These are phyloP conservation scores for Xiphophorus maculatus DNA, from an alignment of 2,113 vertebrate genomes.

Conservation along the genomic window DNA sequence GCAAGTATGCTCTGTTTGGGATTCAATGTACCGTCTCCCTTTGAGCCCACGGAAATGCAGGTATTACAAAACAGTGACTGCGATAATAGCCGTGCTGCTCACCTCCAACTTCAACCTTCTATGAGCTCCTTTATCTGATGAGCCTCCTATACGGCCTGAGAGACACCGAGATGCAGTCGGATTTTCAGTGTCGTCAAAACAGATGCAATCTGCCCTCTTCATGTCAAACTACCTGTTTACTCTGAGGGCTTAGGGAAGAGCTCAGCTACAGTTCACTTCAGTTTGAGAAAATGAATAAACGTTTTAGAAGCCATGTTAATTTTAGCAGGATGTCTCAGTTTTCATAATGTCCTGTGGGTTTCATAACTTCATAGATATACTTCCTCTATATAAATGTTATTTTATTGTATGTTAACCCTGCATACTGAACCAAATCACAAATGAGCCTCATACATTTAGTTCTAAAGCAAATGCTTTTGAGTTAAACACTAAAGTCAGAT, in stretches of 20 bases:
- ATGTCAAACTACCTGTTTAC: slow-evolving; percentile 80
- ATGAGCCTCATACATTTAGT: background rate
- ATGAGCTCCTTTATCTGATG: slow-evolving; percentile 73
- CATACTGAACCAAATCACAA: too few relatives aligned
- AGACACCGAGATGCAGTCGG: slow-evolving; percentile 70
- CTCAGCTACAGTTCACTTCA: slow-evolving; percentile 35
- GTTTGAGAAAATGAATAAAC: slow-evolving; percentile 30
- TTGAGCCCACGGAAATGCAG: slow-evolving; percentile 58
- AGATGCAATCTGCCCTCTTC: slow-evolving; percentile 76
- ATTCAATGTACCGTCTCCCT: slow-evolving; percentile 64
- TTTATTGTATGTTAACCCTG: too few relatives aligned
- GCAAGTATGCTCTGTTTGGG: slow-evolving; percentile 53
- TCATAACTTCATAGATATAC: too few relatives aligned
- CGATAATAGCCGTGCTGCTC: slow-evolving; percentile 53
- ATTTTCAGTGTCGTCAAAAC: slow-evolving; percentile 76
- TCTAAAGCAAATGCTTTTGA: background rate
- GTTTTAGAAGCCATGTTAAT: background rate
- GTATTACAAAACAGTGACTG: slow-evolving; percentile 52
- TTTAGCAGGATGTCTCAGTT: background rate
- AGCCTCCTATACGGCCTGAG: slow-evolving; percentile 44
- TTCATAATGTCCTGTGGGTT: too few relatives aligned
- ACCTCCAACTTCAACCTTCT: slow-evolving; percentile 66
- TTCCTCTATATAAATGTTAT: too few relatives aligned
- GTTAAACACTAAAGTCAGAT: slow-evolving; percentile 21
- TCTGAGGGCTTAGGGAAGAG: slow-evolving; percentile 40